These are phyloP conservation scores for Clarias platycephalus DNA, from an alignment of 2,797 vertebrate species.

Conservation along the genomic window DNA sequence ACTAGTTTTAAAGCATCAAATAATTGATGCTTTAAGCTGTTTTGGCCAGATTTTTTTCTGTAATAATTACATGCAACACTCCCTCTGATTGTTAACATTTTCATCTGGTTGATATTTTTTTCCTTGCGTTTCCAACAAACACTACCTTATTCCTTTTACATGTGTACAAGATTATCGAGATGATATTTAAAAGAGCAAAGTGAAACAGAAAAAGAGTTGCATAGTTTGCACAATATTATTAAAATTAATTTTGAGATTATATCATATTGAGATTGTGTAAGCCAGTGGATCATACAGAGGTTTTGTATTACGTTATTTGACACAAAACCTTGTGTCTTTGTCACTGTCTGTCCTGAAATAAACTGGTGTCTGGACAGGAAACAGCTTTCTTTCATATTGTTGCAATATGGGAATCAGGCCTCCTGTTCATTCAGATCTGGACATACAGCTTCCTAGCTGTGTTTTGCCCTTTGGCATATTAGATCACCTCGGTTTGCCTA, in stretches of 20 bases:
- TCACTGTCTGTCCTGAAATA: slow-evolving; percentile 68
- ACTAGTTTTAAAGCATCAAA: not conserved
- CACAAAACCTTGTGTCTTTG: slow-evolving; percentile 30
- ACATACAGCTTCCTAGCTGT: slow-evolving; percentile 55
- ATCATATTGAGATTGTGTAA: not conserved
- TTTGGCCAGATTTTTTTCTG: not conserved
- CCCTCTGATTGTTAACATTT: not conserved
- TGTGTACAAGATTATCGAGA: not conserved
- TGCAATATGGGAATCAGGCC: slow-evolving; percentile 80
- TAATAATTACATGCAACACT: too few species aligned
- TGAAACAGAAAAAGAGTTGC: not conserved
- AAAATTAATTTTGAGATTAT: not conserved
- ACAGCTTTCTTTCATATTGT: slow-evolving; percentile 80
- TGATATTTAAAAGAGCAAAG: not conserved
- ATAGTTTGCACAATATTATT: not conserved
- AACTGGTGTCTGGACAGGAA: slow-evolving; percentile 76
- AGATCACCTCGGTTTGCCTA: slow-evolving; percentile 57
- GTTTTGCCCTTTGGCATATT: slow-evolving; percentile 60
- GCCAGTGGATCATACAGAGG: not conserved
- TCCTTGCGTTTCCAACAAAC: not conserved
- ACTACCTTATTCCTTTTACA: not conserved
- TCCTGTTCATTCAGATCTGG: slow-evolving; percentile 68
- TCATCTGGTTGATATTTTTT: too few species aligned
- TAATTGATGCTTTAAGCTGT: not conserved
- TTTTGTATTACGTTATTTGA: not conserved